Evolutionary conservation across 2,797 vertebrate genomes (phyloP).

Genomic region (Myiotriccus ornatus): DNA sequence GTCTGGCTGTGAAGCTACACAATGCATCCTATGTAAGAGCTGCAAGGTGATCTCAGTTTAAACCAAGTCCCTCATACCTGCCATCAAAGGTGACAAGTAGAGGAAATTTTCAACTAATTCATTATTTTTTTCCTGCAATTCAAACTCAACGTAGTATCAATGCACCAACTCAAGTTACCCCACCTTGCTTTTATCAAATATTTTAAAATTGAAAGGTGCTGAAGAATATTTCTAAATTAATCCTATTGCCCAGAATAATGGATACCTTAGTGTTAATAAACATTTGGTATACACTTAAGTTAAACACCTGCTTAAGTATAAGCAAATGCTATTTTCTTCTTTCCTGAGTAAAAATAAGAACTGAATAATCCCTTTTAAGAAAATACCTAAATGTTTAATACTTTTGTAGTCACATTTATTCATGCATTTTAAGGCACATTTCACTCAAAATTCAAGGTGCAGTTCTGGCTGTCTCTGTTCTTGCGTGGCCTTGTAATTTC

Average conservation of each 20-base stretch:
- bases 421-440: background rate
- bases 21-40: constrained; percentile 69
- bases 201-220: constrained; percentile 15
- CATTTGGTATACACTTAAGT: background rate
- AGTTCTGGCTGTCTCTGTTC: background rate
- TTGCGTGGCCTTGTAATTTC: background rate
- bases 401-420: background rate
- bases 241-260: background rate
- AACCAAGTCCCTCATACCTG: background rate
- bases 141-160: background rate
- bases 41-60: constrained; percentile 33
- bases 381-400: background rate
- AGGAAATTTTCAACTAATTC: background rate
- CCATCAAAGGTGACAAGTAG: constrained; percentile 7
- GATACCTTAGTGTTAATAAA: background rate
- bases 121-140: background rate
- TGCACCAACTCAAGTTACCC: constrained; percentile 26
- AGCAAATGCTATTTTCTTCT: background rate
- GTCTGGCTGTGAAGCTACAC: constrained; percentile 71
- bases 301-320: background rate
- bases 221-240: background rate
- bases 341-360: background rate
- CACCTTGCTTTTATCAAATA: constrained; percentile 26
- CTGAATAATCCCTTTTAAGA: background rate
- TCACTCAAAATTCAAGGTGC: background rate